These are phyloP conservation scores for Carcinoscorpius rotundicauda DNA, from an alignment of 1,140 invertebrate species.

Conservation along the genomic window DNA sequence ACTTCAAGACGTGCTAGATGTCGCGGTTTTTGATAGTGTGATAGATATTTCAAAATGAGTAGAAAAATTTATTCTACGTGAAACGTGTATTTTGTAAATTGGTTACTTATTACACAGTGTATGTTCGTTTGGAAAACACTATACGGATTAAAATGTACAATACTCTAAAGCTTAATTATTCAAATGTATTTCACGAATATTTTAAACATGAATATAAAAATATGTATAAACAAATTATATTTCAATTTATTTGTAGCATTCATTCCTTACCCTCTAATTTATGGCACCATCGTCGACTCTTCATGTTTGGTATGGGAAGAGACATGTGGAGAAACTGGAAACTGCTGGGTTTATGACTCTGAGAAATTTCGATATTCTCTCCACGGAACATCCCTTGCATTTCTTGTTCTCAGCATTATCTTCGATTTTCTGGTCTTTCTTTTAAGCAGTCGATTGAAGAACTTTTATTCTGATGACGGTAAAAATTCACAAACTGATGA, in stretches of 20 bases:
- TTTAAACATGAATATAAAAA: not conserved
- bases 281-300: slow-evolving; percentile 27
- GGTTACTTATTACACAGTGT: no score
- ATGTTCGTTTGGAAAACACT: not conserved
- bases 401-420: slow-evolving; percentile 19
- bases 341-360: slow-evolving; percentile 32
- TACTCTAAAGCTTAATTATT: slow-evolving; percentile 2
- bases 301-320: slow-evolving; percentile 29
- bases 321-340: slow-evolving; percentile 27
- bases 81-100: no score
- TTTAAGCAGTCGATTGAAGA: slow-evolving; percentile 14
- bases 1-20: not conserved
- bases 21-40: not conserved
- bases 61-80: no score
- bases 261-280: slow-evolving; percentile 27
- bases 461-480: slow-evolving; percentile 18
- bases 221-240: not conserved
- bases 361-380: slow-evolving; percentile 25
- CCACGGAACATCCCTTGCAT: slow-evolving; percentile 20
- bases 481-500: no score
- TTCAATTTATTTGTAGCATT: slow-evolving; percentile 21
- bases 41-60: not conserved
- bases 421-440: slow-evolving; percentile 21
- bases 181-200: slow-evolving; percentile 4
- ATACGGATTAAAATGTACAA: not conserved